These are phyloP conservation scores for Drosophila melanosoma DNA, from an alignment of 2,888 invertebrate species.

Conservation along the genomic window DNA sequence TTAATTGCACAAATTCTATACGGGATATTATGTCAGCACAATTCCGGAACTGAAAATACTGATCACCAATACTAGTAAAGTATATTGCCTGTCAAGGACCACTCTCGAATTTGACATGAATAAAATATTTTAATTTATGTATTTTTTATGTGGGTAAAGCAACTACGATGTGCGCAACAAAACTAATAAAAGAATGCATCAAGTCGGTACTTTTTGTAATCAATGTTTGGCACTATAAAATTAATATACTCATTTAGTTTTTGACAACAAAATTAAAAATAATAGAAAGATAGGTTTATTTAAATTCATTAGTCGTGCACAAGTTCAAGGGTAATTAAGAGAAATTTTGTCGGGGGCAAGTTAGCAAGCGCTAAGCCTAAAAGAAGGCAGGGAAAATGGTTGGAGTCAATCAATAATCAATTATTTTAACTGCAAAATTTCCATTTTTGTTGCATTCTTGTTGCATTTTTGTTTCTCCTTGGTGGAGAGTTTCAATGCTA, in stretches of 20 bases:
- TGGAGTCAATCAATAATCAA: not conserved
- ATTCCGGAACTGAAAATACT: too few species aligned
- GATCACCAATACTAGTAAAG: too few species aligned
- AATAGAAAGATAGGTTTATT: constrained; percentile 42
- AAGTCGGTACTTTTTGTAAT: constrained; percentile 24
- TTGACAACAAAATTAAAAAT: constrained; percentile 38
- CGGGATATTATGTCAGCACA: too few species aligned
- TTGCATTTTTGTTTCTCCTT: not conserved
- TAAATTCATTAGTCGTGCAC: constrained; percentile 13
- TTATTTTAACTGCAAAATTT: not conserved
- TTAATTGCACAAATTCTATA: too few species aligned
- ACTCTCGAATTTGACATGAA: too few species aligned
- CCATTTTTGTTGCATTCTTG: not conserved
- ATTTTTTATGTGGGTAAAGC: too few species aligned
- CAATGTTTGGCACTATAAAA: not conserved
- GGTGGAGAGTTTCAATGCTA: not conserved
- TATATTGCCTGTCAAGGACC: too few species aligned
- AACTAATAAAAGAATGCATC: constrained; percentile 16
- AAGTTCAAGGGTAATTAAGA: constrained; percentile 32
- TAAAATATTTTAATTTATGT: too few species aligned
- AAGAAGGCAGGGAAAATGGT: not conserved
- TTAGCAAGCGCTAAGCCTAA: not conserved
- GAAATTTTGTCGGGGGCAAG: not conserved
- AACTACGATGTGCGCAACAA: not conserved
- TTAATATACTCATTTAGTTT: constrained; percentile 19